A percentile compares a stretch with the other conserved stretches of the same genome.
These are phyloP conservation scores for Spinibarbus caldwelli DNA, from an alignment of 2,797 vertebrate species.

Conservation along the genomic window DNA sequence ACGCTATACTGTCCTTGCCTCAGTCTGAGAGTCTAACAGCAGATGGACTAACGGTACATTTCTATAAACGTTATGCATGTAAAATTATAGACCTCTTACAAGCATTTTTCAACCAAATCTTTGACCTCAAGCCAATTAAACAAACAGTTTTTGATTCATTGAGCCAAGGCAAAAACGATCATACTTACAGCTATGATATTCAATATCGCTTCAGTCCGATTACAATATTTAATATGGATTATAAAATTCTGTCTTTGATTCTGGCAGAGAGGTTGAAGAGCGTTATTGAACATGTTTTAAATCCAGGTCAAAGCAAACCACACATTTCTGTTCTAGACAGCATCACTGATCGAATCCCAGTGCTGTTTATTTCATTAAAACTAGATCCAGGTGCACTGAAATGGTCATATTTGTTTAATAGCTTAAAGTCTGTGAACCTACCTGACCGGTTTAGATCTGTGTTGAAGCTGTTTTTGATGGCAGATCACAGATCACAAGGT, in stretches of 20 bases:
- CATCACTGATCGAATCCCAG: constrained; percentile 4
- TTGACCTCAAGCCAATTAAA: constrained; percentile 22
- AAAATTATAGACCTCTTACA: constrained; percentile 48
- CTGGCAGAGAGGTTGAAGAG: constrained; percentile 46
- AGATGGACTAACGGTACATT: constrained; percentile 50
- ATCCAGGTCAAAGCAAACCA: constrained; percentile 29
- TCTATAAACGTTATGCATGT: constrained; percentile 51
- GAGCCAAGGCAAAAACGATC: constrained; percentile 16
- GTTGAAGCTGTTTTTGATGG: constrained; percentile 12
- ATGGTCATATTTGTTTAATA: constrained; percentile 38
- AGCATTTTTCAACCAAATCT: constrained; percentile 50
- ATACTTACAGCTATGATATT: constrained; percentile 44
- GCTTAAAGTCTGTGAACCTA: constrained; percentile 32
- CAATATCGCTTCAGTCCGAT: neutral
- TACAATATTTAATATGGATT: constrained; percentile 42
- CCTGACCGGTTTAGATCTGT: constrained; percentile 37
- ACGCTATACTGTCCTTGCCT: constrained; percentile 38
- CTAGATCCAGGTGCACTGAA: constrained; percentile 34
- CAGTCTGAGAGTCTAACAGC: constrained; percentile 9
- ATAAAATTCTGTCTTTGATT: constrained; percentile 48
- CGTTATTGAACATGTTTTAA: constrained; percentile 42
- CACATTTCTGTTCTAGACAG: neutral
- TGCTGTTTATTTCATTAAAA: constrained; percentile 31
- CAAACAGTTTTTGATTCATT: constrained; percentile 13
- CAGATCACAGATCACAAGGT: constrained; percentile 19